These are phyloP conservation scores for Numenius arquata DNA, from an alignment of 2,113 vertebrate genomes.

Conservation along the genomic window DNA sequence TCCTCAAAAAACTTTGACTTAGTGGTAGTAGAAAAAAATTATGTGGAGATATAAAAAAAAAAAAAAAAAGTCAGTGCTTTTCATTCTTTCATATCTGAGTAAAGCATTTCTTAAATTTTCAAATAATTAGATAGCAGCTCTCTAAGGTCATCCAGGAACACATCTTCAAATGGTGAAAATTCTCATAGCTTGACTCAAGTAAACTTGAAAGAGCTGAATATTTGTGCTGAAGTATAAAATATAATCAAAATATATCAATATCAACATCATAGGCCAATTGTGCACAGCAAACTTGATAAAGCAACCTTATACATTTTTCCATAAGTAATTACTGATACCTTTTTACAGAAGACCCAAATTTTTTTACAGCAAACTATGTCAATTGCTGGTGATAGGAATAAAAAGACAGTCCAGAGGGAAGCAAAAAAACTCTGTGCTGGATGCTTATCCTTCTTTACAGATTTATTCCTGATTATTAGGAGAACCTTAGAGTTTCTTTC, in stretches of 20 bases:
- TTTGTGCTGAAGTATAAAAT: background rate
- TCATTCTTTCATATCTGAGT: background rate
- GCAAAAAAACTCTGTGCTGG: background rate
- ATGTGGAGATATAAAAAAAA: background rate
- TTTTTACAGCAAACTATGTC: background rate
- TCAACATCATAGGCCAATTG: background rate
- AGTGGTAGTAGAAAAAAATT: background rate
- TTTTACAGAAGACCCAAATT: background rate
- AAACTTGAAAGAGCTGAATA: background rate
- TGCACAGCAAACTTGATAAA: background rate
- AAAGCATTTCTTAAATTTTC: background rate
- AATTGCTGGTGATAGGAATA: background rate
- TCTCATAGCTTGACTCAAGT: background rate
- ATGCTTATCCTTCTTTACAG: background rate
- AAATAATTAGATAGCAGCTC: background rate
- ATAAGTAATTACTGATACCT: background rate
- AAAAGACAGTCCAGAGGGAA: background rate
- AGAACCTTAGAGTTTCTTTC: background rate
- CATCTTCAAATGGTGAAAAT: background rate
- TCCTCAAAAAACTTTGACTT: background rate
- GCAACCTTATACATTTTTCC: background rate
- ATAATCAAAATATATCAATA: background rate
- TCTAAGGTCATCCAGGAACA: background rate
- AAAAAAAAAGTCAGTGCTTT: background rate
- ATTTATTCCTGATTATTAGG: background rate